Percentiles rank a stretch among this genome's conserved stretches.
phyloP scores from a whole-genome alignment of 2,888 invertebrate genomes.

The Eupithecia exiguata region DNA sequence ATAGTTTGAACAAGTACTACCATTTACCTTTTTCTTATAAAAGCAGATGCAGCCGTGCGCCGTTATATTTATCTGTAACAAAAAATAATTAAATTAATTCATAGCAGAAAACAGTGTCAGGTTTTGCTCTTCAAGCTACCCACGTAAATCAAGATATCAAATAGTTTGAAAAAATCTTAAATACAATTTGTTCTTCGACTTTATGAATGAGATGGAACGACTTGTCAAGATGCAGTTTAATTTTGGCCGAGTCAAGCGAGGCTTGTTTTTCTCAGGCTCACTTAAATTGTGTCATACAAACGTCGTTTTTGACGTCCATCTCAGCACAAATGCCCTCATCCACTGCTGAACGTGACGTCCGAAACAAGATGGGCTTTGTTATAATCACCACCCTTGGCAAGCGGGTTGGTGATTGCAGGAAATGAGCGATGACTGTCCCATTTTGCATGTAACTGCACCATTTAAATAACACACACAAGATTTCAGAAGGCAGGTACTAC shows the following conservation, averaged over 20 bases:
- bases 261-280: neutral
- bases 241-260: neutral
- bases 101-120: neutral
- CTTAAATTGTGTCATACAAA: neutral
- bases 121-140: neutral
- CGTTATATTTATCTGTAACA: conserved; percentile 22
- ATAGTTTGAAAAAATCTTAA: neutral
- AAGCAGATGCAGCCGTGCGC: neutral
- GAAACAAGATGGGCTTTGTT: neutral
- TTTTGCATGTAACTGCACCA: neutral
- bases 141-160: neutral
- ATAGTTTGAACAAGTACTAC: no score
- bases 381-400: neutral
- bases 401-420: neutral
- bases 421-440: neutral
- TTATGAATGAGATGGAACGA: neutral
- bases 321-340: neutral
- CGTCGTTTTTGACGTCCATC: neutral
- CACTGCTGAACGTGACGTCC: neutral
- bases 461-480: conserved; percentile 1
- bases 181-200: neutral
- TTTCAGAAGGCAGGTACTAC: neutral
- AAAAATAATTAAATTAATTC: neutral
- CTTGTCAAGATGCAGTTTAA: neutral
- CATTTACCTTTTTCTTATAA: conserved; percentile 2